Percentiles rank a stretch among this genome's conserved stretches.
phyloP scores from a whole-genome alignment of 2,797 vertebrate species.

The Dallia pectoralis region DNA sequence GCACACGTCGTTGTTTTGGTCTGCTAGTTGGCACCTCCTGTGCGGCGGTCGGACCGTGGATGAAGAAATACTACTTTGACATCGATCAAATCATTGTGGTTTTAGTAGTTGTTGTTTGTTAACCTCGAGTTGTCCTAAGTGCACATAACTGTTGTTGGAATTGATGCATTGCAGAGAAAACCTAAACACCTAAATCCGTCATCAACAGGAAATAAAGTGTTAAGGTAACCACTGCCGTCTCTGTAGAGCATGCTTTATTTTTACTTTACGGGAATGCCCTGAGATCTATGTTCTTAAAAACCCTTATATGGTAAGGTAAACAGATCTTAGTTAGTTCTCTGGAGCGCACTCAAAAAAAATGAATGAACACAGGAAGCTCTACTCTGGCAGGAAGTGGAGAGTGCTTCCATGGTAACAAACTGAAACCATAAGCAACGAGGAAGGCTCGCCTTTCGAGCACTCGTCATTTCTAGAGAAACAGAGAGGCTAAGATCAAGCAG shows the following conservation, averaged over 20 bases:
- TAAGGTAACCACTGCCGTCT: background rate
- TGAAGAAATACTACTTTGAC: no score
- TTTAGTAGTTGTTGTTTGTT: no score
- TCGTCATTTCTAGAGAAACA: conserved; percentile 77
- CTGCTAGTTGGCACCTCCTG: no score
- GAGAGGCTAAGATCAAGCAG: conserved; percentile 58
- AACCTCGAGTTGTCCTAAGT: no score
- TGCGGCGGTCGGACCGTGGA: no score
- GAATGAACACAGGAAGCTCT: conserved; percentile 84
- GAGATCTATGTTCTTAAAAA: conserved; percentile 61
- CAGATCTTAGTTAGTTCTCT: conserved; percentile 66
- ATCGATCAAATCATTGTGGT: no score
- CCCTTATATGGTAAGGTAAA: conserved; percentile 80
- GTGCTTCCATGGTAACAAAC: conserved; percentile 80
- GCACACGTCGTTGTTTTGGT: no score
- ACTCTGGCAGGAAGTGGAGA: conserved; percentile 79
- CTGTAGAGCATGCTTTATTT: conserved; percentile 58
- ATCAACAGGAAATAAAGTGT: background rate
- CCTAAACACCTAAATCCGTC: background rate
- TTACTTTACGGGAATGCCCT: conserved; percentile 69
- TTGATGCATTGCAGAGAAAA: conserved; percentile 62
- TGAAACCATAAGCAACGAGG: conserved; percentile 70
- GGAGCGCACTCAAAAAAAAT: conserved; percentile 62
- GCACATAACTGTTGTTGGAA: conserved; percentile 4
- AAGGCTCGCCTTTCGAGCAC: conserved; percentile 59